Base-by-base conservation (phyloP, 2,888 invertebrate genomes). In the Trichopria drosophilae region DNA sequence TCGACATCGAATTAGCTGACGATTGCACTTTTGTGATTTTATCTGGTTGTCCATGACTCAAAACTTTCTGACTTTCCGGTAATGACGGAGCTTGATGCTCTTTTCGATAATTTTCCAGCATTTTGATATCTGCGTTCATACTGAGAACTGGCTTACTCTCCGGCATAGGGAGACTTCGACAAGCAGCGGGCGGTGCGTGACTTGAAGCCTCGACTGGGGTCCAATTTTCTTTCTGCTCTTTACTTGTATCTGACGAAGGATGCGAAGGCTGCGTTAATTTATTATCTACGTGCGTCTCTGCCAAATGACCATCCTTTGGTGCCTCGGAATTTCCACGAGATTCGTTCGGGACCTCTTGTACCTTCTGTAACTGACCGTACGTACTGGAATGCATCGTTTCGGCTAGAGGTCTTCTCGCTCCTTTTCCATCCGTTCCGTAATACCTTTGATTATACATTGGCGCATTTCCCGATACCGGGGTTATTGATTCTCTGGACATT, bases 371-470 rank as follows among this genome's bases (percentile, higher is more conserved):
- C 29, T 59, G 61, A 35, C 53, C 35, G 10, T 52, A 54, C 22
- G 54, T 19, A 29, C 37, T 36, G 20, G 47, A 32, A 35, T 18
- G 50, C 42, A 58, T 51, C 29, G 69, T 59, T 44, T 73, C 71
- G 15, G 59, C 58, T 44, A 74, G 59, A 4, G 75, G 73, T 49
- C 62, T 63, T 26, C 72, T 66, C 0, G 54, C 34, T 23, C 47
- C 53, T 22, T 62, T 68, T 10, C 18, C 24, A 31, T 63, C 64
- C 10, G 40, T 37, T 23, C 41, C 60, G 20, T 53, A 62, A 42
- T 60, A 62, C 39, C 70, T 69, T 18, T 32, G 32, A 53, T 35
- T 29, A 42, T 13, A 43, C 28, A 32, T 16, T 9, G 59, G 51
- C 20, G 53, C 41, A 29, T 62, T 36, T 23, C 61, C 54, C 36